Conservation (phyloP, 2,113 vertebrate genomes). For the Phylloscopus trochilus region DNA sequence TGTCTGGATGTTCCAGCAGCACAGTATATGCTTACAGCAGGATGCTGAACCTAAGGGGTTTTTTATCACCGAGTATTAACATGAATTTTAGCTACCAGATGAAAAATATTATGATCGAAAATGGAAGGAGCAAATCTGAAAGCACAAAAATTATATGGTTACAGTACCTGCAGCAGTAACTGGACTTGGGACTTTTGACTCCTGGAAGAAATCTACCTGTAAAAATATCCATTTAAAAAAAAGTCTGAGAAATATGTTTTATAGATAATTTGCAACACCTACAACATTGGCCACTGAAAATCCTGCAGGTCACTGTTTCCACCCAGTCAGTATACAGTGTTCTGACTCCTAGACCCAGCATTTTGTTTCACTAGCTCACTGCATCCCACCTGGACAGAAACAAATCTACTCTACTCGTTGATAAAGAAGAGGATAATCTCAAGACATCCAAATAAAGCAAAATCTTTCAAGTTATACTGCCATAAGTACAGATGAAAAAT, state of each 20-base stretch:
- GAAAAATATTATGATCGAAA: neutral
- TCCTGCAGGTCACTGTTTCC: neutral
- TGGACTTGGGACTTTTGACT: neutral
- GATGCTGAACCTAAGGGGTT: neutral
- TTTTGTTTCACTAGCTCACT: neutral
- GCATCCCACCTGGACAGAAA: neutral
- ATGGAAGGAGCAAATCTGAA: neutral
- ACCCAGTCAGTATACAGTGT: accelerated
- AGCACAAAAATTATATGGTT: neutral
- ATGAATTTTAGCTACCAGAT: neutral
- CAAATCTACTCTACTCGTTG: neutral
- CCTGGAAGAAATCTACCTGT: neutral
- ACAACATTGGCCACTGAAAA: neutral
- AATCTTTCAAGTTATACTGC: neutral
- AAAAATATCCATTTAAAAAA: neutral
- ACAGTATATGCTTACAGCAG: neutral
- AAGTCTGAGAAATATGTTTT: neutral
- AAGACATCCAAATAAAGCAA: neutral
- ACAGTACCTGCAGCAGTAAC: neutral
- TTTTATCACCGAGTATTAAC: neutral
- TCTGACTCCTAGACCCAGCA: accelerated
- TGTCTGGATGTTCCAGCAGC: neutral
- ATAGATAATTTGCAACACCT: neutral
- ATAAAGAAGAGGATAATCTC: neutral
- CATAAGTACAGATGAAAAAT: neutral